Conservation (phyloP, 2,113 vertebrate species). For the Osmerus mordax region DNA sequence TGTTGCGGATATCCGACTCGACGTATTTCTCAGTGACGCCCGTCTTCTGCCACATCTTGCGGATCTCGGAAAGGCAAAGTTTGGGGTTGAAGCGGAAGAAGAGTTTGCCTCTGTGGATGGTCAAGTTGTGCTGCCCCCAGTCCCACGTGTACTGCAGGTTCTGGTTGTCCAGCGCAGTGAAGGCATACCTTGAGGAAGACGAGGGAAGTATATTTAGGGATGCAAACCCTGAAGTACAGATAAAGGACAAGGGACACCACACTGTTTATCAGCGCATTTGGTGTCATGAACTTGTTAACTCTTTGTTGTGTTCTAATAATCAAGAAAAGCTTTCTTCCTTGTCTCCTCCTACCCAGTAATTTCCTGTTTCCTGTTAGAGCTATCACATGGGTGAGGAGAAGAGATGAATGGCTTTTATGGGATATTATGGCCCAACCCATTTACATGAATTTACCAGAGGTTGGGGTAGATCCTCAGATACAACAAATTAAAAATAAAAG, state of each 20-base stretch:
- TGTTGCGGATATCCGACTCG: constrained; percentile 85
- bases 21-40: constrained; percentile 83
- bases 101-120: constrained; percentile 87
- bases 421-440: neutral
- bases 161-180: constrained; percentile 92
- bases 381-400: neutral
- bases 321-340: too few species aligned
- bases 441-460: neutral
- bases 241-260: neutral
- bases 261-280: neutral
- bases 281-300: too few species aligned
- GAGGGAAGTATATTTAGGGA: neutral
- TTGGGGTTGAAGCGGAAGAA: constrained; percentile 92
- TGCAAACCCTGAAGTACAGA: neutral
- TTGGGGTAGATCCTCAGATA: neutral
- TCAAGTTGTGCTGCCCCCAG: constrained; percentile 95
- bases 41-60: constrained; percentile 90
- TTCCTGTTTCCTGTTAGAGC: too few species aligned
- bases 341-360: too few species aligned
- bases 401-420: neutral
- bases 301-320: too few species aligned
- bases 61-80: constrained; percentile 92
- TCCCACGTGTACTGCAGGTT: constrained; percentile 97
- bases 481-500: too few species aligned
- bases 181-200: constrained; percentile 80